Conservation (phyloP, 2,797 vertebrate genomes). For the Tragopan temminckii region DNA sequence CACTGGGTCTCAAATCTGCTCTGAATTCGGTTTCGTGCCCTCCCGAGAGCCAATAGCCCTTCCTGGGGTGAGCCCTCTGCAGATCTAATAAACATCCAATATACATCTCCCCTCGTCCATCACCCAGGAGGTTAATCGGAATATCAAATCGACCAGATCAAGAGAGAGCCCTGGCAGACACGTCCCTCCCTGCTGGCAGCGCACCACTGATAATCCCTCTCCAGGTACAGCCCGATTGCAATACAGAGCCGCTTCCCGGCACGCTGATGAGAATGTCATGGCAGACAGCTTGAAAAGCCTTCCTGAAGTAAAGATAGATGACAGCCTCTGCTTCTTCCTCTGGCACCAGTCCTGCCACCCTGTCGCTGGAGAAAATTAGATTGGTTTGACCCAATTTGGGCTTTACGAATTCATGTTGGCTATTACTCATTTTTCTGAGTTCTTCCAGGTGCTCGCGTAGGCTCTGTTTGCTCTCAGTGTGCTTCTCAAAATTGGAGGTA, state of each 20-base stretch:
- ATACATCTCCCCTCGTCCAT: slow-evolving; percentile 34
- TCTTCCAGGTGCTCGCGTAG: neutral
- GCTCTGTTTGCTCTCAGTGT: neutral
- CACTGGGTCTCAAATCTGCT: neutral
- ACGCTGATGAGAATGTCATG: slow-evolving; percentile 1
- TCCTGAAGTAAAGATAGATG: slow-evolving; percentile 22
- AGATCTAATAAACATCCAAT: slow-evolving; percentile 42
- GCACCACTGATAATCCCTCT: slow-evolving; percentile 7
- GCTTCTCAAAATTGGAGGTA: neutral
- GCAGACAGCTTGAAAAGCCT: slow-evolving; percentile 22
- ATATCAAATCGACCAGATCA: slow-evolving; percentile 5
- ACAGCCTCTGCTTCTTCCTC: neutral
- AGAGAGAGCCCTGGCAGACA: neutral
- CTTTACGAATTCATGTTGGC: slow-evolving; percentile 8
- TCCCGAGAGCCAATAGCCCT: neutral
- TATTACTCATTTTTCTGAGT: neutral
- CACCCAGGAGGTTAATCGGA: neutral
- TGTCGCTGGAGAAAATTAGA: slow-evolving; percentile 24
- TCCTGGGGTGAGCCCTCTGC: neutral
- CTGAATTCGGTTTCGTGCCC: neutral
- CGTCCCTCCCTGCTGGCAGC: slow-evolving; percentile 1
- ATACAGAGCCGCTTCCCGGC: neutral
- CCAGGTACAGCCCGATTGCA: neutral
- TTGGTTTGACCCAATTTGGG: slow-evolving; percentile 49
- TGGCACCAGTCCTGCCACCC: neutral